Base-by-base conservation (phyloP, 2,113 vertebrate genomes). In the Columba livia region DNA sequence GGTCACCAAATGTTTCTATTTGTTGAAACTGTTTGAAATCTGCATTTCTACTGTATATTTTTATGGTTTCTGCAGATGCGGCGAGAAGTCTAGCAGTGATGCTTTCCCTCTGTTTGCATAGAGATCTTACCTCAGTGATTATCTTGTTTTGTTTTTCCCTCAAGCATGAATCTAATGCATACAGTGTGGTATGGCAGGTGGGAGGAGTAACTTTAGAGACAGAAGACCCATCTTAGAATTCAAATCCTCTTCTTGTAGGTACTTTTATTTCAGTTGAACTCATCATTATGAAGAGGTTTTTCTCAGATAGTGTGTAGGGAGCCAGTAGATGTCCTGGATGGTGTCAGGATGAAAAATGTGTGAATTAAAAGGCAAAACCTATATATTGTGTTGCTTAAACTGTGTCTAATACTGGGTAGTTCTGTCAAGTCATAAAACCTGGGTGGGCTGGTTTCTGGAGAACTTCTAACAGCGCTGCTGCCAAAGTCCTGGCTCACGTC, bases 381-480 rank as follows among this genome's bases (percentile, higher is more conserved):
- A 3, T 57, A 15, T 85, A 29, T 70, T 82, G 34, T 87, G 61
- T 79, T 82, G 40, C 62, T 29, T 95, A 92, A 91, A 34, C 77
- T 10, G 32, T 58, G 60, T 90, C 83, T 93, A 93, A 95, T 89
- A 81, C 77, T 58, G 60, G 54, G 75, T 90, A 74, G 91, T 96
- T 96, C 89, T 88, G 86, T 94, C 60, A 90, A 93, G 92, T 93
- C 86, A 75, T 96, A 96, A 97, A 97, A 96, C 93, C 47, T 97
- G 96, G 96, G 97, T 97, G 97, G 97, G 92, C 96, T 91, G 71
- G 69, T 95, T 96, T 94, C 94, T 97, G 95, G 92, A 94, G 85
- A 94, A 51, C 85, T 91, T 96, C 89, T 93, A 93, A 34, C 19
- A 90, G 79, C 31, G 26, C 53, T 57, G 70, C 93, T 96, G 93